These are phyloP conservation scores for Puffinus mauretanicus DNA, from an alignment of 2,113 vertebrate species.

Conservation along the genomic window DNA sequence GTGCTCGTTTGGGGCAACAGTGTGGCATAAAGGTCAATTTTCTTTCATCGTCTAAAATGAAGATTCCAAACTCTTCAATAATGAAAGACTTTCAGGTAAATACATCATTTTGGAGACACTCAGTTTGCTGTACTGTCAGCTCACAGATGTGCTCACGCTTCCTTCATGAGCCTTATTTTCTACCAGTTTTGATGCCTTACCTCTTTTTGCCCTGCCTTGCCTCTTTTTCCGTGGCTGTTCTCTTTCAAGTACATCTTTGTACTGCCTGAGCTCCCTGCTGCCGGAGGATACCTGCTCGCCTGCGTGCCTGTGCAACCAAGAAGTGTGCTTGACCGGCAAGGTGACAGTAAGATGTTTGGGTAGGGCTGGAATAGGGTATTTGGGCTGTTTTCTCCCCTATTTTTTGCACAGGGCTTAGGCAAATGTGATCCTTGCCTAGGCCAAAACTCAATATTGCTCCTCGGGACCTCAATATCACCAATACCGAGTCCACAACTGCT, in stretches of 20 bases:
- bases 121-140: background rate
- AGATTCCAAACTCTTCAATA: background rate
- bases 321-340: background rate
- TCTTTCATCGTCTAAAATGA: background rate
- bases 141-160: background rate
- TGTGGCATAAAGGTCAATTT: background rate
- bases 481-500: background rate
- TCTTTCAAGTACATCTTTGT: background rate
- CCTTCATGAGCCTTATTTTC: background rate
- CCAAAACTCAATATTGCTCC: background rate
- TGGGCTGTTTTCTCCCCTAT: fast-evolving
- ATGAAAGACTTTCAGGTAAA: background rate
- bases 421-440: background rate
- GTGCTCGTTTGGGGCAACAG: background rate
- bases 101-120: background rate
- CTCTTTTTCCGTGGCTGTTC: background rate
- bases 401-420: background rate
- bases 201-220: background rate
- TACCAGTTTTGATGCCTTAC: background rate
- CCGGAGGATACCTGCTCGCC: background rate
- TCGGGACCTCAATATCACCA: background rate
- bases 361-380: background rate
- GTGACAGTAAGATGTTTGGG: background rate
- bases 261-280: background rate
- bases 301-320: background rate